A percentile compares a stretch with the other conserved stretches of the same genome.
Conservation (phyloP, 2,113 vertebrate genomes). For the Charadrius vociferus region DNA sequence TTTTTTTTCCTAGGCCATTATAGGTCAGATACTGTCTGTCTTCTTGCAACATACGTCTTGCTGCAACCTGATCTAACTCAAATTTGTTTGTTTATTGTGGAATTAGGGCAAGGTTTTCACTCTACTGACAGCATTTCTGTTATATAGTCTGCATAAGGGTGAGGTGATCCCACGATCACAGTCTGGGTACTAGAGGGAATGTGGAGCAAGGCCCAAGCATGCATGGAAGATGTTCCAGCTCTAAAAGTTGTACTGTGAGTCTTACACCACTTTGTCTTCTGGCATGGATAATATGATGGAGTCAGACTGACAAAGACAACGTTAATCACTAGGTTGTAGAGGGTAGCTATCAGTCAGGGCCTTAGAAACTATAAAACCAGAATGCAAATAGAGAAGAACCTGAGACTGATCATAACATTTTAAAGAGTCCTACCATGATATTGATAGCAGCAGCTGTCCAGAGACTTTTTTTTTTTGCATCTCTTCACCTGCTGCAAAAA, state of each 20-base stretch:
- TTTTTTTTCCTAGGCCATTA: not conserved
- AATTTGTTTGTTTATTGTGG: not conserved
- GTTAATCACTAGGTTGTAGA: not conserved
- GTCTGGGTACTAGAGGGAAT: not conserved
- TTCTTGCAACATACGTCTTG: not conserved
- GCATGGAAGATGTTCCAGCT: not conserved
- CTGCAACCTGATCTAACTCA: not conserved
- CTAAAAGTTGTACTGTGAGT: not conserved
- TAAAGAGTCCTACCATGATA: not conserved
- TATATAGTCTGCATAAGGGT: not conserved
- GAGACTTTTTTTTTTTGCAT: not conserved
- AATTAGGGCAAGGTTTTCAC: not conserved
- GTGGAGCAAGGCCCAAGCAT: not conserved
- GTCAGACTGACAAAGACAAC: not conserved
- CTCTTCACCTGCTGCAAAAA: fast-evolving
- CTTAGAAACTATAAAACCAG: not conserved
- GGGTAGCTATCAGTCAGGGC: not conserved
- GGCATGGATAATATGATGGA: not conserved
- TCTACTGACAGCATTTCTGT: not conserved
- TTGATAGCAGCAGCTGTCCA: not conserved
- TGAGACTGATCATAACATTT: not conserved
- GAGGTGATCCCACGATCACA: not conserved
- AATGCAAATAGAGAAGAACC: not conserved
- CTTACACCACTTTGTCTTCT: not conserved
- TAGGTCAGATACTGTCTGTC: not conserved